Percentiles rank a stretch among this genome's conserved stretches.
Conservation (phyloP, 1,140 invertebrate genomes). For the Nasonia vitripennis region DNA sequence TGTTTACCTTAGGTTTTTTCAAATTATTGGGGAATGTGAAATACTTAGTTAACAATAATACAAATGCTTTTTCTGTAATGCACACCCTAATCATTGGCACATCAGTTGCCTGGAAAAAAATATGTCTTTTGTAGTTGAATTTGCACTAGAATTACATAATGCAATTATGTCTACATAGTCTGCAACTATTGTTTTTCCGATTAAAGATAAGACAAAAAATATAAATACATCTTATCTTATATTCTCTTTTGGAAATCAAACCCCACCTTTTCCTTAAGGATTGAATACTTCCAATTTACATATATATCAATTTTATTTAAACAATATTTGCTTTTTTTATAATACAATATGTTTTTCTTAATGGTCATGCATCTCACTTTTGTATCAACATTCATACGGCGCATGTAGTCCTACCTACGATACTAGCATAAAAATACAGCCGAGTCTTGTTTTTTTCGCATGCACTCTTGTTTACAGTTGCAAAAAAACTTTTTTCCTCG, state of each 20-base stretch:
- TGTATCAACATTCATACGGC: conserved; percentile 58
- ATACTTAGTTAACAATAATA: background rate
- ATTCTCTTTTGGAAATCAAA: background rate
- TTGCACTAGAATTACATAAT: conserved; percentile 40
- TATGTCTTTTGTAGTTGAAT: conserved; percentile 43
- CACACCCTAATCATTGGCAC: conserved; percentile 29
- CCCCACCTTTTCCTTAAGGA: conserved; percentile 32
- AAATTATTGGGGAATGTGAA: conserved; percentile 35
- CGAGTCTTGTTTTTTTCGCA: conserved; percentile 60
- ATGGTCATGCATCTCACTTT: conserved; percentile 60
- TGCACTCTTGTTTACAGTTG: conserved; percentile 12
- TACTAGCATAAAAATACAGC: conserved; percentile 69
- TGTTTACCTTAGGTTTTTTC: conserved; percentile 34
- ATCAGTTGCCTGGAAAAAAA: conserved; percentile 31
- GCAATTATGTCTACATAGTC: conserved; percentile 41
- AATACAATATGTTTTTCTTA: conserved; percentile 68
- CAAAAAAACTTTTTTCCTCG: conserved; percentile 28
- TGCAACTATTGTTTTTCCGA: conserved; percentile 11
- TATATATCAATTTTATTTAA: conserved; percentile 72
- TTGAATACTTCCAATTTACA: conserved; percentile 52
- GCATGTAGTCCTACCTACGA: conserved; percentile 56
- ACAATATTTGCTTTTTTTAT: conserved; percentile 70
- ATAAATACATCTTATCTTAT: conserved; percentile 36
- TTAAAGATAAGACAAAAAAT: background rate
- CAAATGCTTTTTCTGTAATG: conserved; percentile 44